Conservation (phyloP, 92 coral and sea anemone species). For the Bergia sp. region DNA sequence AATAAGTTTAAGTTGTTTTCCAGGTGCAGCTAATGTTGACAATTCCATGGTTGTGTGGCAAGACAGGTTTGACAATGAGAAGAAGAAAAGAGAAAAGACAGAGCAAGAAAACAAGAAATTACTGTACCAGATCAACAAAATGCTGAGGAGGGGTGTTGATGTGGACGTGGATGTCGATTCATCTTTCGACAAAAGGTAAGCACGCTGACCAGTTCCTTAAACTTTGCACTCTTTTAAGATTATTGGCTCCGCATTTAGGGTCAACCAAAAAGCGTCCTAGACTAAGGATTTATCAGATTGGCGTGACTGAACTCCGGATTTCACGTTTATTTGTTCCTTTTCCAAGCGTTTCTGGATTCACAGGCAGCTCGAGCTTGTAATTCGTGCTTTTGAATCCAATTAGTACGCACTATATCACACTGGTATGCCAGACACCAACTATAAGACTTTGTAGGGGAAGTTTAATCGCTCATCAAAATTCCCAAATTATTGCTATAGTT, state of each 20-base stretch:
- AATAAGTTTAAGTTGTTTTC: neutral
- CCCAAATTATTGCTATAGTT: no score
- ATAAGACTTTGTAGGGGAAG: no score
- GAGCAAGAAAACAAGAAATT: constrained; percentile 90
- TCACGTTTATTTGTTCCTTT: no score
- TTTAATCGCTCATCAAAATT: no score
- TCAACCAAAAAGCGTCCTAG: neutral
- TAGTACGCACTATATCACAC: no score
- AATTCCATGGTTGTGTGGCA: constrained; percentile 35
- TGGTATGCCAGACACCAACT: no score
- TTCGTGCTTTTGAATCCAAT: no score
- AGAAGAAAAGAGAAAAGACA: constrained; percentile 65
- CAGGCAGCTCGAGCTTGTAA: no score
- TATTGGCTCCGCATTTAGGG: neutral
- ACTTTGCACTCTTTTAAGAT: neutral
- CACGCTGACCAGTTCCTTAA: neutral
- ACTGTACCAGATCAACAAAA: constrained; percentile 72
- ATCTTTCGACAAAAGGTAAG: constrained; percentile 23
- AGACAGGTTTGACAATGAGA: constrained; percentile 64
- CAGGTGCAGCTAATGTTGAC: neutral
- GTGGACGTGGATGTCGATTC: constrained; percentile 8
- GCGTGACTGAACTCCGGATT: no score
- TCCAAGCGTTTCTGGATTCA: no score
- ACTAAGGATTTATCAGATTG: neutral
- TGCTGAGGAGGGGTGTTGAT: constrained; percentile 62